Base-by-base conservation (phyloP, 2,797 vertebrate genomes). In the Lateolabrax maculatus region DNA sequence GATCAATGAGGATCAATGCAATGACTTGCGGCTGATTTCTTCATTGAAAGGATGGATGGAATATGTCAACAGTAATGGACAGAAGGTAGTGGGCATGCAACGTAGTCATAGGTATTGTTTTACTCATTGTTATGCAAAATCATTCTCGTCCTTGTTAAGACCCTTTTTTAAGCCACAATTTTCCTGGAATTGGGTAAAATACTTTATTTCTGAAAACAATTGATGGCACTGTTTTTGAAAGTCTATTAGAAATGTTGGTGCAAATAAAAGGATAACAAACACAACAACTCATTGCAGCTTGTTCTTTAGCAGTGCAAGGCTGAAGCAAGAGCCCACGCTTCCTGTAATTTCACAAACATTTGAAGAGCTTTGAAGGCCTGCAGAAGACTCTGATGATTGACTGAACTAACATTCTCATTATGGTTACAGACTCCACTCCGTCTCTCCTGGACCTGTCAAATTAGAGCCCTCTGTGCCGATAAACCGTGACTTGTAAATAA, bases 1-100 rank as follows among this genome's bases (percentile, higher is more conserved):
- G 84, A 92, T 92, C 90, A 89, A 90, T 92, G 84, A 4, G 34
- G 75, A 83, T 90, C 91, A 84, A 87, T 93, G 81, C n/a, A n/a
- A n/a, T n/a, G n/a, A n/a, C n/a, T n/a, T n/a, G 56, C 48, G 34
- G 69, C 75, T 21, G 68, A 75, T 76, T 79, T 77, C 39, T 63
- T 80, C 31, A 72, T 67, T 67, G 23, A 66, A 48, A 77, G 67
- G 53, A 83, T 52, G 29, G 36, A 83, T 71, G 29, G 76, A 61
- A 70, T 46, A 69, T 80, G 84, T 64, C 10, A 70, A 4, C 69
- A 41, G 61, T 41, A 71, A 65, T 70, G 80, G 70, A 82, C 21
- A 60, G 43, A 46, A 60, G 66, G 62, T 34, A 55, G 39, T 18
- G 10, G 18, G 19, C 52, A 80, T 62, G 43, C 49, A 64, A 55